Base-by-base conservation (phyloP, 1,140 invertebrate species). In the Neodiprion pinetum region DNA sequence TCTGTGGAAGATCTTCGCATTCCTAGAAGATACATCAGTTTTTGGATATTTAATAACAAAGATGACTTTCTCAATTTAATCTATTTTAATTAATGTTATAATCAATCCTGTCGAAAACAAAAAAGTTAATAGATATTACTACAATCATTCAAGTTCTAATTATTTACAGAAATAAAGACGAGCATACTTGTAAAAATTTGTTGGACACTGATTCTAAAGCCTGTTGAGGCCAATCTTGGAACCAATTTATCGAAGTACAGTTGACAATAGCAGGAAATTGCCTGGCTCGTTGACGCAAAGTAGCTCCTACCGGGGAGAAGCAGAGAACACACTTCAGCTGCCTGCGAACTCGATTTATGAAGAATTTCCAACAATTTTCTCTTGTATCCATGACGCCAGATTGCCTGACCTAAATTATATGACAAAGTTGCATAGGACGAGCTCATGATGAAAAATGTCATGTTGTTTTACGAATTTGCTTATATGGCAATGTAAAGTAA, bases 311-410 rank as follows among this genome's bases (percentile, higher is more conserved):
- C 0, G 97, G 97, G 1, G 96, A 98, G 86, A 98, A 98, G 83
- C 96, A 98, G 1, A 98, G 87, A 14, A 98, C 93, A n/a, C 82
- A 84, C 84, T 95, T 96, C 5, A 96, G 81, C 80, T 92, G 87
- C 67, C 88, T 90, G 72, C 96, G 90, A 11, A 98, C 96, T 83
- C 95, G 92, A 79, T 97, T 95, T 77, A 99, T 97, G 83, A 98
- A 99, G 88, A 96, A 97, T 84, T 93, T 94, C 97, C 97, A 99
- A 83, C 97, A 98, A 82, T 97, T 98, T 84, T 99, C 97, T 78
- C 93, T 91, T 0, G 95, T 95, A 86, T 98, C 97, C 73, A 93
- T 88, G 72, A 97, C 88, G 10, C 97, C 97, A 4, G 92, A 87
- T 70, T 90, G 92, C 90, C 95, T 97, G 72, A 91, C 90, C 90